Evolutionary conservation across 2,797 vertebrate genomes (phyloP).

Genomic region (Ptychobarbus kaznakovi): DNA sequence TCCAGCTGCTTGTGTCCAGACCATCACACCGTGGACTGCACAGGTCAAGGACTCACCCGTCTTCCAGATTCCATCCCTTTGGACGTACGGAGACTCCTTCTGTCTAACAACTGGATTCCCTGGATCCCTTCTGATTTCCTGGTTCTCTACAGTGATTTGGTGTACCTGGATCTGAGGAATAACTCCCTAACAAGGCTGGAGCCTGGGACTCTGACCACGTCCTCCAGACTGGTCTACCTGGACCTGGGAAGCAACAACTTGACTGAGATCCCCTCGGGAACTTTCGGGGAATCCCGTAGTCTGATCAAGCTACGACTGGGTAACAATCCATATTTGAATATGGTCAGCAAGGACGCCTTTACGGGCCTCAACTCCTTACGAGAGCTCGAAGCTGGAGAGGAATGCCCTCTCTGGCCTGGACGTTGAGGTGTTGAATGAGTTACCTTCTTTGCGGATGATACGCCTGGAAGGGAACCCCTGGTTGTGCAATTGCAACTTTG

Average conservation of each 20-base stretch:
- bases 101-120: slow-evolving; percentile 90
- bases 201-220: slow-evolving; percentile 87
- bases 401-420: slow-evolving; percentile 84
- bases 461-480: slow-evolving; percentile 93
- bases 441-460: slow-evolving; percentile 84
- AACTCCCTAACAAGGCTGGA: slow-evolving; percentile 87
- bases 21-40: slow-evolving; percentile 91
- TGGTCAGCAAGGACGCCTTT: slow-evolving; percentile 85
- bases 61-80: slow-evolving; percentile 88
- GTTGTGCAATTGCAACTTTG: slow-evolving; percentile 91
- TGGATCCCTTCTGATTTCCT: slow-evolving; percentile 89
- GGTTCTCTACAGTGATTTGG: slow-evolving; percentile 89
- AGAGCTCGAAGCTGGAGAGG: slow-evolving; percentile 88
- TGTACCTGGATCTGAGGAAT: slow-evolving; percentile 92
- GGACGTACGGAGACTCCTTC: slow-evolving; percentile 87
- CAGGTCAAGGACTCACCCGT: slow-evolving; percentile 83
- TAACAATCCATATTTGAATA: slow-evolving; percentile 84
- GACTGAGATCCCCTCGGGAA: slow-evolving; percentile 84
- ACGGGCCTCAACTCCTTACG: slow-evolving; percentile 85
- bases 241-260: slow-evolving; percentile 92
- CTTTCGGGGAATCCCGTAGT: slow-evolving; percentile 85
- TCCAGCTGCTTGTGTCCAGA: slow-evolving; percentile 88
- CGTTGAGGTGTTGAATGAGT: slow-evolving; percentile 79
- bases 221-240: slow-evolving; percentile 87
- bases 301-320: slow-evolving; percentile 88